These are phyloP conservation scores for Chymomyza costata DNA, from an alignment of 1,140 invertebrate genomes.

Conservation along the genomic window DNA sequence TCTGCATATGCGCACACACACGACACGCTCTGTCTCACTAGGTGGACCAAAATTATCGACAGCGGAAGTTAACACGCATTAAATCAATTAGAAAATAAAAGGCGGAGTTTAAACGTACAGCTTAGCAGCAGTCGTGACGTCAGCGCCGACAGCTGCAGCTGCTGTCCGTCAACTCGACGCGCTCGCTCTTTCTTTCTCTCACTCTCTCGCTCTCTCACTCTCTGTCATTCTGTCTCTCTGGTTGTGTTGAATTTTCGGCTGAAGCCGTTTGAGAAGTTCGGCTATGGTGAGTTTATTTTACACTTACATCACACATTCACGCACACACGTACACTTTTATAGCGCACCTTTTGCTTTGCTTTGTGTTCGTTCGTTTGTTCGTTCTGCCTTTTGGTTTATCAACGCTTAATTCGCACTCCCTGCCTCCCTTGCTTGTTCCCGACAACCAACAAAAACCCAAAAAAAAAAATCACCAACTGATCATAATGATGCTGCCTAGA, in stretches of 20 bases:
- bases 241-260: no score
- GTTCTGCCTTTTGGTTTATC: not conserved
- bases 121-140: conserved; percentile 22
- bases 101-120: conserved; percentile 66
- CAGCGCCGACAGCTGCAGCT: conserved; percentile 22
- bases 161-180: conserved; percentile 15
- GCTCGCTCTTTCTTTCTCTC: not conserved
- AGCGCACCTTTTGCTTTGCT: not conserved
- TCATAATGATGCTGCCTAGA: no score
- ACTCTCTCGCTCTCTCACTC: conserved; percentile 6
- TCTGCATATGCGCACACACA: conserved; percentile 10
- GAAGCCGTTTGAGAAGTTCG: no score
- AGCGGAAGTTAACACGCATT: conserved; percentile 73
- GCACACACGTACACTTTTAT: not conserved
- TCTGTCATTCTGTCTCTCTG: conserved; percentile 5
- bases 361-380: conserved; percentile 1
- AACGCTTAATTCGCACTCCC: conserved; percentile 21
- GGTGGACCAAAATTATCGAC: conserved; percentile 69
- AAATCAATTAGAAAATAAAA: conserved; percentile 75
- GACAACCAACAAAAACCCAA: conserved; percentile 27
- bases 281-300: no score
- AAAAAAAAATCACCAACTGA: no score
- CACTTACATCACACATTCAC: not conserved
- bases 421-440: conserved; percentile 10
- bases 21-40: conserved; percentile 4